Percentiles rank a stretch among this genome's conserved stretches.
Evolutionary conservation across 2,888 invertebrate species (phyloP).

Genomic region (Himalopsyche tibetana): DNA sequence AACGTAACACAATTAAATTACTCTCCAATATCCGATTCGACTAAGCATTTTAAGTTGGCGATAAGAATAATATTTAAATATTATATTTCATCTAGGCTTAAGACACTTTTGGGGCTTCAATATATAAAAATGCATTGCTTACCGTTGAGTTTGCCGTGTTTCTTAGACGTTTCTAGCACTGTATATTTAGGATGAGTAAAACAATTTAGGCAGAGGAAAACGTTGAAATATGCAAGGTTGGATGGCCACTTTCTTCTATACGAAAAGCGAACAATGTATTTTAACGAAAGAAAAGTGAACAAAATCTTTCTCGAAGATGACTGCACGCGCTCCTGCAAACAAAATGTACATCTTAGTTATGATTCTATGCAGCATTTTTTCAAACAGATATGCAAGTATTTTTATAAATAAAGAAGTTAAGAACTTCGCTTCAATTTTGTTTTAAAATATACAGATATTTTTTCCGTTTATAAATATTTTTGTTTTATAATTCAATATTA

Average conservation of each 20-base stretch:
- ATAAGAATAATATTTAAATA: constrained; percentile 18
- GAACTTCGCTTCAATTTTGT: too few relatives aligned
- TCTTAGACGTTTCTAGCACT: background rate
- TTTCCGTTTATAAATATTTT: too few relatives aligned
- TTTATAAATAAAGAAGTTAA: too few relatives aligned
- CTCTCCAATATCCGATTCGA: too few relatives aligned
- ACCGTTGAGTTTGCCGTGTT: background rate
- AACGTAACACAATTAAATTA: too few relatives aligned
- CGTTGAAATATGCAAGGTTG: background rate
- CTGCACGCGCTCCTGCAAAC: background rate
- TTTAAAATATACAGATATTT: too few relatives aligned
- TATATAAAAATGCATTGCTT: constrained; percentile 16
- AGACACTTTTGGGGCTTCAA: background rate
- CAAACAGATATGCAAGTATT: too few relatives aligned
- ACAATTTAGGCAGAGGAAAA: background rate
- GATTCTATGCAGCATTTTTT: background rate
- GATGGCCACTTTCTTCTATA: background rate
- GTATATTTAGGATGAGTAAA: background rate
- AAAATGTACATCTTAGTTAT: background rate
- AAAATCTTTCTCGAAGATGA: background rate
- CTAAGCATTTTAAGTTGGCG: background rate
- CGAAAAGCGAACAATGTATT: background rate
- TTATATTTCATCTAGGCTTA: background rate
- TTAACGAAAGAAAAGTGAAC: background rate
- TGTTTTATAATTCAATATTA: too few relatives aligned